Percentiles rank a stretch among this genome's conserved stretches.
These are phyloP conservation scores for Callitettix versicolor DNA, from an alignment of 1,140 invertebrate species.

Conservation along the genomic window DNA sequence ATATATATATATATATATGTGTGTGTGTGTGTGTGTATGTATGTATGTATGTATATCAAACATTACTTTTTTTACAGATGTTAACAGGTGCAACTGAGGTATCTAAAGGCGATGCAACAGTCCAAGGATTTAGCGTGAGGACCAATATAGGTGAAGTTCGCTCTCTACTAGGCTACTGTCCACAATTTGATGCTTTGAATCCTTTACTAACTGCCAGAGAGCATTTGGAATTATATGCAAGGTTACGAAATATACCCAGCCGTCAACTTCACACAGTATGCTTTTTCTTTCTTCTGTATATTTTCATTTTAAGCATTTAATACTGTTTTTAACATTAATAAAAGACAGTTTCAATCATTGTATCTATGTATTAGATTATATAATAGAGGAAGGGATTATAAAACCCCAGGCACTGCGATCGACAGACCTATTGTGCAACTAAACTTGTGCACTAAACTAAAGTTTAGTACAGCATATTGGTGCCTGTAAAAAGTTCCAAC, in stretches of 20 bases:
- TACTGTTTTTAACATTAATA: too few species aligned
- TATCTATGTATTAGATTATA: not conserved
- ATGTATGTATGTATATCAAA: too few species aligned
- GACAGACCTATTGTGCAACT: too few species aligned
- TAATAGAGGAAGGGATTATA: too few species aligned
- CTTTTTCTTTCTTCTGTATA: not conserved
- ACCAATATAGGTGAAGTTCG: conserved; percentile 22
- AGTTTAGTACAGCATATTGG: too few species aligned
- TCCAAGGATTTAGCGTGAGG: conserved; percentile 18
- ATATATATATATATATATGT: too few species aligned
- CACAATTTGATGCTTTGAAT: conserved; percentile 46
- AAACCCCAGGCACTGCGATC: too few species aligned
- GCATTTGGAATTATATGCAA: conserved; percentile 37
- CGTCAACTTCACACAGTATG: conserved; percentile 6
- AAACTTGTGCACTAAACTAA: too few species aligned
- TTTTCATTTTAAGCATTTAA: not conserved
- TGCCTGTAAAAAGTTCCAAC: too few species aligned
- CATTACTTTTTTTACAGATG: conserved; percentile 15
- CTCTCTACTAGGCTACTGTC: conserved; percentile 30
- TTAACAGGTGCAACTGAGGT: conserved; percentile 24
- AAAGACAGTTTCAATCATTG: too few species aligned
- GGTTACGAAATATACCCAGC: conserved; percentile 28
- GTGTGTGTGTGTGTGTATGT: too few species aligned
- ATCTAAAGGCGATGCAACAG: conserved; percentile 21
- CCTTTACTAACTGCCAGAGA: conserved; percentile 39